phyloP scores from a whole-genome alignment of 2,888 invertebrate species.

The Cylindroiulus punctatus region DNA sequence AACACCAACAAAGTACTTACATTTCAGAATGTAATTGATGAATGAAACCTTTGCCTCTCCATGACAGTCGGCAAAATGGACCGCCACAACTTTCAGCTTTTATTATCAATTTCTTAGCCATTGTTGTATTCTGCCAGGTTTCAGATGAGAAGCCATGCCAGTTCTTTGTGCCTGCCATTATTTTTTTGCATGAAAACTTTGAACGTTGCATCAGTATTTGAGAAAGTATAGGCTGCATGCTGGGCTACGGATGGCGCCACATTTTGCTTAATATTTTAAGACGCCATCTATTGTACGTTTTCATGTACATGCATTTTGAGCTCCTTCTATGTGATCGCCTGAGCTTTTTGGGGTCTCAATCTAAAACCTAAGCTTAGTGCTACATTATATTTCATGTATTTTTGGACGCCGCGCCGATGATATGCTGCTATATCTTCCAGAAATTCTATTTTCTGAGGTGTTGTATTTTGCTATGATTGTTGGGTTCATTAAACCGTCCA shows the following conservation, averaged over 20 bases:
- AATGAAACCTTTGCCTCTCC: too few species aligned
- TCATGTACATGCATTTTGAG: too few species aligned
- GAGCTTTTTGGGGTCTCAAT: not conserved
- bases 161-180: not conserved
- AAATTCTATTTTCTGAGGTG: not conserved
- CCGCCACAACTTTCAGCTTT: too few species aligned
- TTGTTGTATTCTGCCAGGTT: not conserved
- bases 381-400: not conserved
- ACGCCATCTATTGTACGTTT: not conserved
- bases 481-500: constrained; percentile 18
- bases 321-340: not conserved
- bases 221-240: not conserved
- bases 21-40: not conserved
- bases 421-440: not conserved
- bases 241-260: not conserved
- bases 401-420: not conserved
- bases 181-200: not conserved
- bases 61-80: too few species aligned
- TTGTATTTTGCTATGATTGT: not conserved
- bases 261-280: not conserved
- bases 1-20: not conserved
- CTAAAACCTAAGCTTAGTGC: not conserved
- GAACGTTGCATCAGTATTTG: not conserved
- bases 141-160: not conserved
- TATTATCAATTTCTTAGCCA: not conserved